Evolutionary conservation across 2,113 vertebrate genomes (phyloP).

Genomic region (Regulus satrapa): DNA sequence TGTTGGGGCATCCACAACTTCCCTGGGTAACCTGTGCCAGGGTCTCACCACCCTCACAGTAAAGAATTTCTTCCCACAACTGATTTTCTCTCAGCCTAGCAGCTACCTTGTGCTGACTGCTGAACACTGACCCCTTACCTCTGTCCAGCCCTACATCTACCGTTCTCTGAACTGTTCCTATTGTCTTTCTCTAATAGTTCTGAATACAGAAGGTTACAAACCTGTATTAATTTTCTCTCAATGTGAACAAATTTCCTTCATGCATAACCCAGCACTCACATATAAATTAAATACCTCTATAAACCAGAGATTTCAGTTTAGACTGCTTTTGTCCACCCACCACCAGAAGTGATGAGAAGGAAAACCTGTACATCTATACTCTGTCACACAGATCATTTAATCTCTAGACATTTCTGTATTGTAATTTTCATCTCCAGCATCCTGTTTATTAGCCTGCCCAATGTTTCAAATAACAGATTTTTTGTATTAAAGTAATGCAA

Average conservation of each 20-base stretch:
- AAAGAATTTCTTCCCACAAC: background rate
- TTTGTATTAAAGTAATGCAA: background rate
- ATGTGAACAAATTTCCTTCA: background rate
- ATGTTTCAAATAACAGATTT: conserved; percentile 17
- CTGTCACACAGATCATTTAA: conserved; percentile 17
- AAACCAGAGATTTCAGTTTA: background rate
- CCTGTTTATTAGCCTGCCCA: conserved; percentile 10
- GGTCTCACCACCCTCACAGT: background rate
- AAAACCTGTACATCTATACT: background rate
- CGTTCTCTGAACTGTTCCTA: background rate
- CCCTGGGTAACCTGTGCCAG: background rate
- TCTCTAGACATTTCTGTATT: background rate
- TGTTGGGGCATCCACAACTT: too few species aligned
- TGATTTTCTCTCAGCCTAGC: background rate
- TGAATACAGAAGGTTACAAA: background rate
- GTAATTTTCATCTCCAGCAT: conserved; percentile 9
- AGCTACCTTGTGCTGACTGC: background rate
- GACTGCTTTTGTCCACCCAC: background rate
- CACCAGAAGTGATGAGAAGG: background rate
- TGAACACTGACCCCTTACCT: background rate
- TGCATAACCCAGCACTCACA: background rate
- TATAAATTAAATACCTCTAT: background rate
- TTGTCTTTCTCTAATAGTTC: background rate
- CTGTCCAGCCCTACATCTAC: background rate
- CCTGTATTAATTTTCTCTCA: background rate